Evolutionary conservation across 64 coral and sea anemone genomes (phyloP), one percentile per base, ranked within the genome.

Genomic region (Pocillopora damicornis): DNA sequence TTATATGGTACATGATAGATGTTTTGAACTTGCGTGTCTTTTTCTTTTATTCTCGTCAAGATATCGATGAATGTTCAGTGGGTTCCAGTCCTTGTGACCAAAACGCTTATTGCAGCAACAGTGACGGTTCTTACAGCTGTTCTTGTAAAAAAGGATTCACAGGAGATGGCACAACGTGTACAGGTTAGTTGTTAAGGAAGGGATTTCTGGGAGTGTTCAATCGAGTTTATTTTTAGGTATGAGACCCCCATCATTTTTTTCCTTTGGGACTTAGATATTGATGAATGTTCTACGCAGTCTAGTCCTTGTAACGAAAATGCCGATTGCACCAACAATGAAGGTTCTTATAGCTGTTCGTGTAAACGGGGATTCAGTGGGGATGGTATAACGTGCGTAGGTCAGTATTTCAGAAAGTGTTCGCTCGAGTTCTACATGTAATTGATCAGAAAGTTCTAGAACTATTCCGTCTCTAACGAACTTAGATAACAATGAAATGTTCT

Each of bases 401-500:
- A 71, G 69, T 73, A 1, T 73, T 73, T 73, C 17, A 73, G 69
- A 51, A 7, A 51, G 42, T 51, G 3, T 2, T 51, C 42, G 7
- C 7, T 7, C 42, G 42, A 51, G 2, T 51, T 51, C 7, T 51
- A 51, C 42, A 51, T 51, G 42, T 51, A 51, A 51, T 65, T 42
- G 1, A 6, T n/a, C 20, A 74, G 42, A 51, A 51, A 51, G 42
- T 51, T 51, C 42, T 51, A 51, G 3, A 4, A 4, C 42, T 51
- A 4, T 7, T 51, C 42, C 7, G 42, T 51, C 42, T 51, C 7
- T 51, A 51, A 51, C 1, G 42, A 51, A 51, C 42, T 34, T 37
- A 90, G 89, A 82, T 90, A 45, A 74, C 15, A 72, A 93, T 82
- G 91, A 93, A 30, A 85, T 93, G 87, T 8, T 18, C 51, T 17